Evolutionary conservation across 2,888 invertebrate species (phyloP).

Genomic region (Drosophila macrospina): DNA sequence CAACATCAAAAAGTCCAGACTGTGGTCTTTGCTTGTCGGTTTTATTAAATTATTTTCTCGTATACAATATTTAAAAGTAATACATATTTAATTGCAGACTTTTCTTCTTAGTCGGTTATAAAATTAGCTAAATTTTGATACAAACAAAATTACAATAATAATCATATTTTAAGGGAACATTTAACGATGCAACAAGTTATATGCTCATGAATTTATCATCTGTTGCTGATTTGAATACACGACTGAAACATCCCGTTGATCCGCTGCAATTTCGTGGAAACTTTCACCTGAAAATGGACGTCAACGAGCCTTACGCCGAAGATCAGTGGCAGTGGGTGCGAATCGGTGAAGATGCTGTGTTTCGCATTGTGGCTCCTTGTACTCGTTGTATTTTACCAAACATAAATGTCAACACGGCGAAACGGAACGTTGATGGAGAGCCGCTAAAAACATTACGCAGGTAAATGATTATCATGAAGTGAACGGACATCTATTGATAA

Average conservation of each 20-base stretch:
- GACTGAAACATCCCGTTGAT: conserved; percentile 86
- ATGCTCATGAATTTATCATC: conserved; percentile 89
- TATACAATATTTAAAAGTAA: background rate
- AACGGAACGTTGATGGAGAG: conserved; percentile 87
- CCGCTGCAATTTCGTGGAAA: conserved; percentile 89
- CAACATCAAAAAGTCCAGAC: background rate
- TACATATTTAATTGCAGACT: background rate
- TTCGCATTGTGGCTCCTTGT: conserved; percentile 78
- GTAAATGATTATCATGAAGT: conserved; percentile 83
- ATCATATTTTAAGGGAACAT: conserved; percentile 86
- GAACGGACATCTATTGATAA: background rate
- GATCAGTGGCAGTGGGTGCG: conserved; percentile 90
- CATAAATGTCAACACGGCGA: conserved; percentile 89
- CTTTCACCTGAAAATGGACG: conserved; percentile 88
- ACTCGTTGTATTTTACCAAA: conserved; percentile 90
- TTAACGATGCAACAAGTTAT: conserved; percentile 89
- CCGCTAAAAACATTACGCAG: conserved; percentile 89
- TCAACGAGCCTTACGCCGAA: conserved; percentile 88
- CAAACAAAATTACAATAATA: background rate
- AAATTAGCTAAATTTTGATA: background rate
- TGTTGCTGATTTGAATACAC: conserved; percentile 88
- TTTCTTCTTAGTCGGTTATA: background rate
- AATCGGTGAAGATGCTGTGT: conserved; percentile 84
- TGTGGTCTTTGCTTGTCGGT: background rate
- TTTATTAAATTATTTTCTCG: background rate